Evolutionary conservation across 2,888 invertebrate genomes (phyloP).

Genomic region (Watsonalla cultraria): DNA sequence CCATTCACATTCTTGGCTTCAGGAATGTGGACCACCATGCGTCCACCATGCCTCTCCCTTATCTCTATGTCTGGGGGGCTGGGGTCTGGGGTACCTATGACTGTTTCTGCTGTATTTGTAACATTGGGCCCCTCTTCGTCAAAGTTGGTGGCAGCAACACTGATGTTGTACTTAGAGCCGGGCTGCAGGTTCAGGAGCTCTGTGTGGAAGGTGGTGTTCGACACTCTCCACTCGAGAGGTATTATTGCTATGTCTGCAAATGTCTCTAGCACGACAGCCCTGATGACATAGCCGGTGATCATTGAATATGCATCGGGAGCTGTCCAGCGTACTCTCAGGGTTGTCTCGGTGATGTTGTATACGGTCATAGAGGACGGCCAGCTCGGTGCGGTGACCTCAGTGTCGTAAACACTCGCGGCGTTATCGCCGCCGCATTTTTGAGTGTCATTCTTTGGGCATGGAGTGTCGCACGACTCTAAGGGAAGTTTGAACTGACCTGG

Average conservation of each 20-base stretch:
- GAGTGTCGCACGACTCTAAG: conserved; percentile 68
- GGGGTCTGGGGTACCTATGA: conserved; percentile 84
- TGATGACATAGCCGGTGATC: conserved; percentile 77
- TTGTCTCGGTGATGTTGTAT: conserved; percentile 80
- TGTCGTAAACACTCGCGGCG: conserved; percentile 83
- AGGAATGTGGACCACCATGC: conserved; percentile 82
- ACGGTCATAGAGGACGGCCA: conserved; percentile 82
- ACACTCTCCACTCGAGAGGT: conserved; percentile 78
- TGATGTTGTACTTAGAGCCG: conserved; percentile 86
- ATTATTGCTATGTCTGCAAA: conserved; percentile 73
- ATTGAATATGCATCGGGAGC: conserved; percentile 73
- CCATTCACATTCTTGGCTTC: conserved; percentile 87
- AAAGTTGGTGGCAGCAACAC: conserved; percentile 82
- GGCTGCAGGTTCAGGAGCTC: conserved; percentile 83
- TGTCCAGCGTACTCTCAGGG: conserved; percentile 79
- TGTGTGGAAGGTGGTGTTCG: conserved; percentile 76
- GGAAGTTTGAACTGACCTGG: conserved; percentile 65
- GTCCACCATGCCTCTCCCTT: conserved; percentile 77
- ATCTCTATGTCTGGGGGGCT: conserved; percentile 84
- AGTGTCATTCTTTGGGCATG: conserved; percentile 80
- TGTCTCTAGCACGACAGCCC: conserved; percentile 75
- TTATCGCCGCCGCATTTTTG: conserved; percentile 84
- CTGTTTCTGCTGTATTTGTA: conserved; percentile 80
- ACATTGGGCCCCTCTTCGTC: conserved; percentile 79
- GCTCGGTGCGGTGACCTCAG: conserved; percentile 81